Evolutionary conservation across 35 echinoderm and acorn worm species (phyloP).

Genomic region (Ophioderma brevispina): DNA sequence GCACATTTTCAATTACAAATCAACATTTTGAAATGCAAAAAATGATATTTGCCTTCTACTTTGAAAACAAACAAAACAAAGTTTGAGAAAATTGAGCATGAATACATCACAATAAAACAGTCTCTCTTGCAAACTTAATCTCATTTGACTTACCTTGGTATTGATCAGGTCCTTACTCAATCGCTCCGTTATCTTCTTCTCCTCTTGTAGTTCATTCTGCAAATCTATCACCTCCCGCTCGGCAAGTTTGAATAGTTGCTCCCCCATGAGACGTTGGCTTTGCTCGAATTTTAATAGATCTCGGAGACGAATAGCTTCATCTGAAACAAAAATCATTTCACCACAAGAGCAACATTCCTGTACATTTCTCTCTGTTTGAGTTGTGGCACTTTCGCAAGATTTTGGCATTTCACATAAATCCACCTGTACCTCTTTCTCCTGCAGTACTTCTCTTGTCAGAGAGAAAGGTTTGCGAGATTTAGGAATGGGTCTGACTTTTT

Average conservation of each 20-base stretch:
- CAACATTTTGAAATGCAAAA: no score
- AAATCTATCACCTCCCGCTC: neutral
- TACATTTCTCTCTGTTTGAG: neutral
- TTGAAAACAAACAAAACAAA: no score
- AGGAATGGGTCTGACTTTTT: neutral
- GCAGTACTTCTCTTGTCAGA: neutral
- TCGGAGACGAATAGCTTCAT: neutral
- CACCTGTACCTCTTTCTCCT: neutral
- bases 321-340: neutral
- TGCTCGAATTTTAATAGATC: neutral
- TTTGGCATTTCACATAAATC: neutral
- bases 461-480: neutral
- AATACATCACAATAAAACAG: no score
- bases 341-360: neutral
- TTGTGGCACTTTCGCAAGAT: neutral
- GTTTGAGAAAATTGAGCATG: no score
- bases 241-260: neutral
- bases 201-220: neutral
- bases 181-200: neutral
- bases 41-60: no score
- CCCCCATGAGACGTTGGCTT: neutral
- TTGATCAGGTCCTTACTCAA: neutral
- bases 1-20: no score
- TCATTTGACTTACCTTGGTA: neutral
- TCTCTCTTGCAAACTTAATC: no score